Base-by-base conservation (phyloP, 2,113 vertebrate species). In the Polypterus senegalus region DNA sequence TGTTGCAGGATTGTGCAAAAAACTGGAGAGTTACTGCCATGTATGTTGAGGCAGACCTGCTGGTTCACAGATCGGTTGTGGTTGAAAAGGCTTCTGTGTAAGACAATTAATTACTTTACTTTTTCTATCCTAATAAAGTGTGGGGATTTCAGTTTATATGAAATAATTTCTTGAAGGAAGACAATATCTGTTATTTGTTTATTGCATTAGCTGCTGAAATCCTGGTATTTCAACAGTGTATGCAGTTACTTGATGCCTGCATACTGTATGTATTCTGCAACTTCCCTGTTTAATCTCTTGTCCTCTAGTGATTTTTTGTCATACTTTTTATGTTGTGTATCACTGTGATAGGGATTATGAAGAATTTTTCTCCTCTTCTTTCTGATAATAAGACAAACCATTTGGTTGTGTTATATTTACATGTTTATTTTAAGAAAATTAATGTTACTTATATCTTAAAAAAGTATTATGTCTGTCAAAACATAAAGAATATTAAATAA, bases 61-160 rank as follows among this genome's bases (percentile, higher is more conserved):
- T 61, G 47, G 61, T 61, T 60, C 54, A 67, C 11, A 62, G 57
- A 60, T 61, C 60, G 57, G 60, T 60, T 63, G 57, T 65, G 57
- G 48, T 58, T 9, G 48, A n/a, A 53, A 59, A 5, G 7, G 60
- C 53, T 48, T 60, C 6, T 11, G 2, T 61, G 60, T 43, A 58
- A 43, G 10, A 8, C 47, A 58, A 46, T 58, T 6, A 51, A 6
- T 51, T 9, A 51, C 9, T 51, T 7, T 9, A 51, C 9, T 51
- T 51, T 9, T 51, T 51, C 6, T 51, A 7, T 51, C 49, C 9
- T 6, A 7, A 9, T 51, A 51, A 6, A 51, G 9, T 51, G 6
- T 2, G 2, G 49, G 6, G 49, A 51, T 51, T 51, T 51, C 9
- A 10, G 54, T 55, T 5, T 10, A 52, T 52, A 27, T 27, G 27